phyloP scores from a whole-genome alignment of 2,797 vertebrate genomes.

The Anableps anableps region DNA sequence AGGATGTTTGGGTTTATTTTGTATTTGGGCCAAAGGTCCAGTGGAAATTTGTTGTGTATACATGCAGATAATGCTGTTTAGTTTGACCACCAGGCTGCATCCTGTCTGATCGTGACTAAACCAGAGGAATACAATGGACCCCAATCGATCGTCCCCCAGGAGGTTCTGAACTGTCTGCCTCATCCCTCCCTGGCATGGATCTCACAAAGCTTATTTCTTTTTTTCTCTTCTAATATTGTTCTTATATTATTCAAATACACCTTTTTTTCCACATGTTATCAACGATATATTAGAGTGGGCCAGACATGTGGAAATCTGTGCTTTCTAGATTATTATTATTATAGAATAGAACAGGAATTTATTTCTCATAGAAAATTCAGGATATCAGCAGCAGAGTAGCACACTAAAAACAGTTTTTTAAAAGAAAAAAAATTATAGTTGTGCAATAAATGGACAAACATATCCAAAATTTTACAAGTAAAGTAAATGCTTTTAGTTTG shows the following conservation, averaged over 20 bases:
- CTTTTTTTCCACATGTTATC: background rate
- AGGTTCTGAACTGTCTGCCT: conserved; percentile 21
- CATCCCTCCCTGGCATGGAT: background rate
- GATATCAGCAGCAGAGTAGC: too few species aligned
- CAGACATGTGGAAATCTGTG: background rate
- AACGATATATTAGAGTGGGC: background rate
- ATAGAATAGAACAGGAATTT: background rate
- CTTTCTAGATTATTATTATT: background rate
- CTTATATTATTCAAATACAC: background rate
- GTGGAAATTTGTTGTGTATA: conserved; percentile 71
- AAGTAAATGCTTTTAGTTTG: background rate
- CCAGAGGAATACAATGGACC: conserved; percentile 66
- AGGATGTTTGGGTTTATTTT: conserved; percentile 74
- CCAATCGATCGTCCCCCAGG: conserved; percentile 40
- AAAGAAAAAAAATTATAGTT: background rate
- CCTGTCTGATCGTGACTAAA: conserved; percentile 61
- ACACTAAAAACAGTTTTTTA: background rate
- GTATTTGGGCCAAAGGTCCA: conserved; percentile 70
- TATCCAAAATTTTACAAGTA: background rate
- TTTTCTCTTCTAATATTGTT: background rate
- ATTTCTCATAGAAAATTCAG: background rate
- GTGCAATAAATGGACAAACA: background rate
- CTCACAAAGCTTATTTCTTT: background rate
- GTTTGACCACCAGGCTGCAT: conserved; percentile 71
- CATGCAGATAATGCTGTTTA: conserved; percentile 78